These are phyloP conservation scores for Diploptera punctata DNA, from an alignment of 2,888 invertebrate species.

Conservation along the genomic window DNA sequence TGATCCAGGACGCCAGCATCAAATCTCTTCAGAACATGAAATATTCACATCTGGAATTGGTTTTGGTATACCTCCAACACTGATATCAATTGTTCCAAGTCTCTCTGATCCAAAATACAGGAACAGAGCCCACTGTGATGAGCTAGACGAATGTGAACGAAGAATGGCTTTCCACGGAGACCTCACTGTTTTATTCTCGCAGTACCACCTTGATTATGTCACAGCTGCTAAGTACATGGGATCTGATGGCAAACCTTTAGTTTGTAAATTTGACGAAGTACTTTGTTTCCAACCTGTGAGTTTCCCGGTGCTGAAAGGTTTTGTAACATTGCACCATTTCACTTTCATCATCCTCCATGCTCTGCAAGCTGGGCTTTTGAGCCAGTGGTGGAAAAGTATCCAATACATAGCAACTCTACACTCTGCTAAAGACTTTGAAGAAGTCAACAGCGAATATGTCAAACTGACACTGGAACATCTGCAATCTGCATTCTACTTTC, in stretches of 20 bases:
- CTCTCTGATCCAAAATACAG: background rate
- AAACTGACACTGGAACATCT: background rate
- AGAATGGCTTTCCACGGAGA: slow-evolving; percentile 4
- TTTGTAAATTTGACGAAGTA: slow-evolving; percentile 8
- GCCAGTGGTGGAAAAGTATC: slow-evolving; percentile 7
- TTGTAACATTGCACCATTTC: background rate
- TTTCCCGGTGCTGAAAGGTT: slow-evolving; percentile 1
- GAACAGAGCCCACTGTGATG: background rate
- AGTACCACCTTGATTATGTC: slow-evolving; percentile 13
- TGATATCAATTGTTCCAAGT: slow-evolving; percentile 2
- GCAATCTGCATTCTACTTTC: background rate
- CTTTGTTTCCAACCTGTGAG: background rate
- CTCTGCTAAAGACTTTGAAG: background rate
- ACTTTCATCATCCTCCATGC: background rate
- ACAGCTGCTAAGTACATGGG: slow-evolving; percentile 10
- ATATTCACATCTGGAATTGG: slow-evolving; percentile 18
- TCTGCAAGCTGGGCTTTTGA: slow-evolving; percentile 1
- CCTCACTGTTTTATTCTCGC: background rate
- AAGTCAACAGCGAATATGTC: background rate
- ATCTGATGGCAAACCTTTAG: background rate
- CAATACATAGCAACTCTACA: background rate
- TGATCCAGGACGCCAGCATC: slow-evolving; percentile 21
- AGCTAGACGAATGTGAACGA: background rate
- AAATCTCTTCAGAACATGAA: slow-evolving; percentile 18
- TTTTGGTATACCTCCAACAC: slow-evolving; percentile 16